phyloP scores from a whole-genome alignment of 1,140 invertebrate species.

The Stenopsyche tienmushanensis region DNA sequence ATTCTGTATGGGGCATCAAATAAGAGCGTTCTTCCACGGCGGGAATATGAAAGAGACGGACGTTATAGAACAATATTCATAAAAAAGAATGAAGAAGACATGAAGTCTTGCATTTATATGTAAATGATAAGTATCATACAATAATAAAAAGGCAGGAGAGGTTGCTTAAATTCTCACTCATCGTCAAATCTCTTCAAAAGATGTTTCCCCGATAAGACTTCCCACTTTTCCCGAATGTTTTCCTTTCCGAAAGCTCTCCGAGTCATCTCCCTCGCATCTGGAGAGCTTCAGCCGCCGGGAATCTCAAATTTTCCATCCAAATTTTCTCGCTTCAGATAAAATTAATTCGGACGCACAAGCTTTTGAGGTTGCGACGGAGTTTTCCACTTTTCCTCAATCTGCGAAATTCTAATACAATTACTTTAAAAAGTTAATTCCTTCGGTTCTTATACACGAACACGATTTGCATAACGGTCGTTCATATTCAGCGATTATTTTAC shows the following conservation, averaged over 20 bases:
- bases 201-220: constrained; percentile 23
- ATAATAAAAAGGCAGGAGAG: background rate
- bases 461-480: too few species aligned
- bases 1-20: too few species aligned
- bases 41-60: too few species aligned
- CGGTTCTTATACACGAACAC: too few species aligned
- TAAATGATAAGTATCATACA: background rate
- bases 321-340: constrained; percentile 26
- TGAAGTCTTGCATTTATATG: background rate
- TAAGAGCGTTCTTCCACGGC: too few species aligned
- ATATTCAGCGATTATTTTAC: too few species aligned
- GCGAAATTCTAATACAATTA: too few species aligned
- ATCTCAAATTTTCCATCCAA: constrained; percentile 25
- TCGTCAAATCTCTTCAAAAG: constrained; percentile 20
- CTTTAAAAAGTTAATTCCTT: too few species aligned
- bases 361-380: background rate
- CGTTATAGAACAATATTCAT: too few species aligned
- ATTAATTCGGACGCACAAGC: constrained; percentile 29
- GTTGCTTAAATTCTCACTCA: constrained; percentile 14
- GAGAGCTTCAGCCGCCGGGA: background rate
- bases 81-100: too few species aligned
- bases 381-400: constrained; percentile 17
- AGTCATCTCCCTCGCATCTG: constrained; percentile 4
- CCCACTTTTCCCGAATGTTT: constrained; percentile 17
- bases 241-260: constrained; percentile 13